Percentiles rank a stretch among this genome's conserved stretches.
phyloP scores from a whole-genome alignment of 2,797 vertebrate genomes.

The Anisognathus igniventris region DNA sequence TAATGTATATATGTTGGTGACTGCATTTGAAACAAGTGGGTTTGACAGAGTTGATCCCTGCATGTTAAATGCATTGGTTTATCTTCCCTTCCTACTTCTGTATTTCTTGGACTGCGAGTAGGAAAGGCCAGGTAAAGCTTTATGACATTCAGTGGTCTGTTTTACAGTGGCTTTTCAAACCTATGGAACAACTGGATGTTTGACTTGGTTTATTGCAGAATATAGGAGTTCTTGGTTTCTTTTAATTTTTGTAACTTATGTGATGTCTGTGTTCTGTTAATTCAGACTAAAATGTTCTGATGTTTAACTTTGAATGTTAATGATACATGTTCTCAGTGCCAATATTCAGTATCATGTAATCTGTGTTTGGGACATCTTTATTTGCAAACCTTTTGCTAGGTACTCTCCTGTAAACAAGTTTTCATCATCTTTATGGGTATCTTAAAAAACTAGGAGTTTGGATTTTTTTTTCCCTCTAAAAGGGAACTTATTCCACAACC shows the following conservation, averaged over 20 bases:
- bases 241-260: accelerated
- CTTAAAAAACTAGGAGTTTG: not conserved
- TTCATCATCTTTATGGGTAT: not conserved
- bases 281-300: not conserved
- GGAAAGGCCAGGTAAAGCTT: not conserved
- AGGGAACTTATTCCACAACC: not conserved
- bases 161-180: not conserved
- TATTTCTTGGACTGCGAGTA: not conserved
- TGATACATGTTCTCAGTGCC: accelerated
- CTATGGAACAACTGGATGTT: not conserved
- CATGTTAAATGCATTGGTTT: not conserved
- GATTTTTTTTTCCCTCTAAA: not conserved
- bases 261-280: not conserved
- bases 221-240: not conserved
- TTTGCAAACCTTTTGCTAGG: not conserved
- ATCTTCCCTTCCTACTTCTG: not conserved
- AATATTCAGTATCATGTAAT: not conserved
- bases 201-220: not conserved
- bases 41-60: not conserved
- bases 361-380: not conserved
- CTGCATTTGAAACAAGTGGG: not conserved
- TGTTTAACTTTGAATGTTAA: not conserved
- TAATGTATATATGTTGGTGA: not conserved
- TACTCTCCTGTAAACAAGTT: not conserved
- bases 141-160: not conserved